A percentile compares a stretch with the other conserved stretches of the same genome.
phyloP scores from a whole-genome alignment of 1,140 invertebrate species.

The Hylyphantes graminicola region DNA sequence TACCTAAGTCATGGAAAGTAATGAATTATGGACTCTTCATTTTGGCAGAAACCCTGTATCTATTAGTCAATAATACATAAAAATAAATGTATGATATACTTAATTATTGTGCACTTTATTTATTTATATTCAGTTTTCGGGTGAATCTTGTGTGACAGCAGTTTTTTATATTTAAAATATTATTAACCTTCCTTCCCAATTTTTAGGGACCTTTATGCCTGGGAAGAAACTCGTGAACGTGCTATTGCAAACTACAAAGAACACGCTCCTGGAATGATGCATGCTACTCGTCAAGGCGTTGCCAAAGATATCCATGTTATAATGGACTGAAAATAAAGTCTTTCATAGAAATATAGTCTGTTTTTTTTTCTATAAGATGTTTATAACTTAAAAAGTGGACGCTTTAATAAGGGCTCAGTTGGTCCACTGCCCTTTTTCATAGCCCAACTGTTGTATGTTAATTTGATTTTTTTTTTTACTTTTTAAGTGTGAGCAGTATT shows the following conservation, averaged over 20 bases:
- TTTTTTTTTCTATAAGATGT: no score
- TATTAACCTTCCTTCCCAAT: constrained; percentile 25
- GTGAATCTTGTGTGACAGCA: constrained; percentile 40
- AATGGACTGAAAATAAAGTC: not conserved
- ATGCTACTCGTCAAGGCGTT: constrained; percentile 13
- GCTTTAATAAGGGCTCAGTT: no score
- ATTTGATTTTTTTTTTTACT: no score
- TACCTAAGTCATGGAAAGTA: no score
- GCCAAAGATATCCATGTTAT: constrained; percentile 10
- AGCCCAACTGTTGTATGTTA: no score
- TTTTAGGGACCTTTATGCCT: constrained; percentile 80
- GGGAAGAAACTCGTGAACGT: constrained; percentile 76
- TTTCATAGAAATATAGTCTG: no score
- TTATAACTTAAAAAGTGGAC: no score
- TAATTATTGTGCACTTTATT: constrained; percentile 1
- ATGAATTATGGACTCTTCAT: no score
- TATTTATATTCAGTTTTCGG: not conserved
- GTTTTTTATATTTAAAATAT: constrained; percentile 11
- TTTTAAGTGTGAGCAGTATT: no score
- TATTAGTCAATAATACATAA: not conserved
- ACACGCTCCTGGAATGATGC: constrained; percentile 83
- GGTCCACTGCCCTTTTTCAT: no score
- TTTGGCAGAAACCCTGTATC: no score
- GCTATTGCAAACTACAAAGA: constrained; percentile 80
- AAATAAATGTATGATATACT: not conserved